Percentiles rank a stretch among this genome's conserved stretches.
phyloP scores from a whole-genome alignment of 2,113 vertebrate genomes.

The Alouatta palliata region DNA sequence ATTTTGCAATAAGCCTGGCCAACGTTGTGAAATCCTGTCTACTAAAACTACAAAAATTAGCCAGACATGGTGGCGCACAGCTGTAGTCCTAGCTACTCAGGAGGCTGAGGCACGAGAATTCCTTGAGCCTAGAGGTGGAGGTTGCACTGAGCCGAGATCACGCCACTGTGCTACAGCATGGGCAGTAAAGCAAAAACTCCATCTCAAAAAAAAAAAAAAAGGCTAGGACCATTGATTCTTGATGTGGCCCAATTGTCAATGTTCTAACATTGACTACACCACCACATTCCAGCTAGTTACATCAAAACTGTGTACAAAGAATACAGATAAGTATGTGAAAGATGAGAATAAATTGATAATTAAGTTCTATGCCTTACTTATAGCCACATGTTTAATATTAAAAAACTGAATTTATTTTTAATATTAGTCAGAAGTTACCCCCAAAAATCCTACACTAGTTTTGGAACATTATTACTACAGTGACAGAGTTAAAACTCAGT shows the following conservation, averaged over 20 bases:
- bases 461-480: neutral
- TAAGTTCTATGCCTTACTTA: neutral
- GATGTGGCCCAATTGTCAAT: neutral
- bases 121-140: neutral
- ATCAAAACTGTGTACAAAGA: neutral
- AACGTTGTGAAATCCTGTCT: neutral
- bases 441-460: neutral
- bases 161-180: neutral
- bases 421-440: neutral
- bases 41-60: neutral
- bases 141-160: neutral
- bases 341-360: conserved; percentile 21
- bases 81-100: neutral
- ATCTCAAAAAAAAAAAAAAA: neutral
- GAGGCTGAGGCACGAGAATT: neutral
- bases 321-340: neutral
- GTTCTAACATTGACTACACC: neutral
- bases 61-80: neutral
- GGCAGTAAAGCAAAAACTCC: neutral
- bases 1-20: neutral
- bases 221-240: neutral
- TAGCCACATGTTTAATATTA: neutral
- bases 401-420: conserved; percentile 19
- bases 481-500: neutral
- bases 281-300: neutral